Percentiles rank a stretch among this genome's conserved stretches.
Conservation (phyloP, 2,113 vertebrate genomes). For the Psittacara wagleri region DNA sequence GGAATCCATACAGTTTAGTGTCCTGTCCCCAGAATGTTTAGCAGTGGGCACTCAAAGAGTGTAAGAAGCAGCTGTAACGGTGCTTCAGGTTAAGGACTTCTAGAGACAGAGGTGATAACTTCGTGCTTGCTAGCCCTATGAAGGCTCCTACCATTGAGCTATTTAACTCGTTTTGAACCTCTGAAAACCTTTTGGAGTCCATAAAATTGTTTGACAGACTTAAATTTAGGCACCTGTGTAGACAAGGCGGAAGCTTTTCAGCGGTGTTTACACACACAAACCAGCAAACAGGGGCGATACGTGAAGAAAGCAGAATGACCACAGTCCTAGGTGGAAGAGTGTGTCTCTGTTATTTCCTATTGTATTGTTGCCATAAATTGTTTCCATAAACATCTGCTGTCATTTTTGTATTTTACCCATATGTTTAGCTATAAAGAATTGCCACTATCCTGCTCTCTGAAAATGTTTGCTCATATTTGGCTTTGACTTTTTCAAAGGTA, state of each 20-base stretch:
- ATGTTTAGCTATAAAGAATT: constrained; percentile 26
- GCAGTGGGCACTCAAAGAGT: background rate
- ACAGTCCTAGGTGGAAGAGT: constrained; percentile 3
- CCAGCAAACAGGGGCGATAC: background rate
- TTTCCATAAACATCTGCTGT: constrained; percentile 18
- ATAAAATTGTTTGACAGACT: background rate
- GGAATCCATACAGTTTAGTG: background rate
- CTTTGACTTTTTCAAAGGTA: background rate
- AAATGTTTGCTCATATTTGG: constrained; percentile 28
- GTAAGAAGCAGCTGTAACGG: background rate
- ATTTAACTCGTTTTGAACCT: background rate
- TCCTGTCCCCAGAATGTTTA: background rate
- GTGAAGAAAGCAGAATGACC: background rate
- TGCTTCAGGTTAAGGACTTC: background rate
- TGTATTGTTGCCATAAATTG: constrained; percentile 24
- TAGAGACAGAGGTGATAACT: background rate
- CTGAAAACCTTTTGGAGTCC: background rate
- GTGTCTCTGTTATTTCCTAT: constrained; percentile 44
- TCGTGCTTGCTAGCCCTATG: background rate
- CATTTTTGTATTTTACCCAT: background rate
- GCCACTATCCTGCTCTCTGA: constrained; percentile 8
- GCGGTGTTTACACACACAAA: background rate
- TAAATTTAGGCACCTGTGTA: background rate
- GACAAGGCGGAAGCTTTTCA: background rate
- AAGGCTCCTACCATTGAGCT: background rate